Percentiles rank a stretch among this genome's conserved stretches.
Conservation (phyloP, 2,113 vertebrate species). For the Calcarius ornatus region DNA sequence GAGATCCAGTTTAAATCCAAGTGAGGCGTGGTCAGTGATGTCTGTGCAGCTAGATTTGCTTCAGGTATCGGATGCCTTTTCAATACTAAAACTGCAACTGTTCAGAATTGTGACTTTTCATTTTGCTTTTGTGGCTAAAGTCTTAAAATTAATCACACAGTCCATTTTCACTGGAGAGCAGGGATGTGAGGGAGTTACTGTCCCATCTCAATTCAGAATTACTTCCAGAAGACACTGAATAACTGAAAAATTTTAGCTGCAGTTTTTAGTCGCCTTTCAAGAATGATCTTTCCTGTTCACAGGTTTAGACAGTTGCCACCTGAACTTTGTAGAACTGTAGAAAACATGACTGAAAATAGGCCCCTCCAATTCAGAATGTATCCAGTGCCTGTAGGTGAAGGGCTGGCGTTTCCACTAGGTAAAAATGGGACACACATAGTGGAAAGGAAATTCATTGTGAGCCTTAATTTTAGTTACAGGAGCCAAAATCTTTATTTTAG, state of each 20-base stretch:
- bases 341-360: background rate
- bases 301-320: background rate
- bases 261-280: background rate
- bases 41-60: conserved; percentile 42
- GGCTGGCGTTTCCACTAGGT: conserved; percentile 10
- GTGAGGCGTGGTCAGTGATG: background rate
- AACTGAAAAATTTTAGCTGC: background rate
- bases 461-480: conserved; percentile 68
- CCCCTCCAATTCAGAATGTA: conserved; percentile 1
- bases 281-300: background rate
- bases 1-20: conserved; percentile 3
- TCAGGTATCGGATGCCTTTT: conserved; percentile 36
- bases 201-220: background rate
- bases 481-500: conserved; percentile 57
- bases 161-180: background rate
- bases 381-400: conserved; percentile 25
- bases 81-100: background rate
- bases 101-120: background rate
- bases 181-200: background rate
- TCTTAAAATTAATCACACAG: background rate
- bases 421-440: background rate
- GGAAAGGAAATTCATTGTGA: conserved; percentile 5
- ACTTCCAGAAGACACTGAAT: background rate
- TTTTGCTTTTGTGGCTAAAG: conserved; percentile 39
- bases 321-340: background rate